Evolutionary conservation across 1,140 invertebrate genomes (phyloP).

Genomic region (Yoshiicerus persimilis): DNA sequence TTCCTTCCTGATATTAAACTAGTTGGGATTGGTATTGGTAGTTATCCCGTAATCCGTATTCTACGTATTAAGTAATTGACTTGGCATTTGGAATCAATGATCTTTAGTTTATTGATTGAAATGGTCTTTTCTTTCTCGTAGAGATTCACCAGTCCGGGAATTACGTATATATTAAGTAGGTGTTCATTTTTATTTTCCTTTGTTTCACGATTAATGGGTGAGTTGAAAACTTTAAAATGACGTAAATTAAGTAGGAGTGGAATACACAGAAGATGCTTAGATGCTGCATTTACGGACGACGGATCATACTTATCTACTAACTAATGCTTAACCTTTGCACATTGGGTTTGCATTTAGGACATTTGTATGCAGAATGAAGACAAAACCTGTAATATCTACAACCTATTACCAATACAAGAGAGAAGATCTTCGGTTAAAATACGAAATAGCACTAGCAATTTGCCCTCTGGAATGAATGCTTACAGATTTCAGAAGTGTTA

Average conservation of each 20-base stretch:
- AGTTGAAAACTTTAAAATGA: neutral
- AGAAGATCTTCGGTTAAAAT: neutral
- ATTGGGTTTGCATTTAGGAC: neutral
- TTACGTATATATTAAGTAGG: neutral
- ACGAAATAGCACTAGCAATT: neutral
- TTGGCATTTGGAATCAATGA: neutral
- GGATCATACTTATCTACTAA: neutral
- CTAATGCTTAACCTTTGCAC: neutral
- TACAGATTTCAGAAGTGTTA: constrained; percentile 4
- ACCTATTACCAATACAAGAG: neutral
- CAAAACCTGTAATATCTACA: neutral
- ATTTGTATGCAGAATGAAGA: neutral
- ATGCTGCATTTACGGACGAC: neutral
- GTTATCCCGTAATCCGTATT: neutral
- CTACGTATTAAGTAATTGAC: neutral
- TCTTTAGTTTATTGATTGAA: neutral
- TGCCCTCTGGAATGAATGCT: neutral
- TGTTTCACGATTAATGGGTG: neutral
- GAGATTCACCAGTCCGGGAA: neutral
- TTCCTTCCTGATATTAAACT: too few relatives aligned
- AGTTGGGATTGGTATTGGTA: too few relatives aligned
- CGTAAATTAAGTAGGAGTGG: neutral
- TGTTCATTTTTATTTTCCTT: neutral
- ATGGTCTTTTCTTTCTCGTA: neutral
- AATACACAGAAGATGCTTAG: neutral